Evolutionary conservation across 2,888 invertebrate species (phyloP).

Genomic region (Microchrysa polita): DNA sequence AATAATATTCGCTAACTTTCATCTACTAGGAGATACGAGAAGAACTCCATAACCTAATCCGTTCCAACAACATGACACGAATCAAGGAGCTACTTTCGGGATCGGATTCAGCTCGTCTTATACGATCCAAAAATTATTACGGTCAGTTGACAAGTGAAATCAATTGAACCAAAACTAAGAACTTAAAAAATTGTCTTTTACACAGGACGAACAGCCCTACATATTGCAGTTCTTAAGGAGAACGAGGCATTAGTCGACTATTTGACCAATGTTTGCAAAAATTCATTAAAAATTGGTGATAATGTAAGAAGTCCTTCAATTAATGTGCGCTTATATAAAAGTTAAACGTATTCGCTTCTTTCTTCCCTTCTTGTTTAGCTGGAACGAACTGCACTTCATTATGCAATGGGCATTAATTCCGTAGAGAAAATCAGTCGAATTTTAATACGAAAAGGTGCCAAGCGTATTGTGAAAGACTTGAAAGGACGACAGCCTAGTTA

Average conservation of each 20-base stretch:
- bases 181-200: neutral
- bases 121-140: constrained; percentile 63
- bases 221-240: constrained; percentile 86
- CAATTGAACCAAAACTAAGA: no score
- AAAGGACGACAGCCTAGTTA: constrained; percentile 90
- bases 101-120: constrained; percentile 59
- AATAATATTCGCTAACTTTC: neutral
- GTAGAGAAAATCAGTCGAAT: constrained; percentile 84
- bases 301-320: constrained; percentile 69
- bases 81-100: constrained; percentile 68
- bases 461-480: constrained; percentile 84
- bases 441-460: constrained; percentile 84
- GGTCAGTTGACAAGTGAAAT: constrained; percentile 54
- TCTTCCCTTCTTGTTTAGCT: constrained; percentile 68
- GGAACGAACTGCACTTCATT: constrained; percentile 88
- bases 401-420: constrained; percentile 88
- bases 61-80: constrained; percentile 70
- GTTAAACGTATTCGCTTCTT: neutral
- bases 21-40: constrained; percentile 77
- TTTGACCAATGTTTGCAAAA: constrained; percentile 77
- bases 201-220: constrained; percentile 80
- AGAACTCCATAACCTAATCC: constrained; percentile 77
- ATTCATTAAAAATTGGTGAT: constrained; percentile 80
- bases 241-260: constrained; percentile 83
- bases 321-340: constrained; percentile 30